These are phyloP conservation scores for Hylaea fasciaria DNA, from an alignment of 2,888 invertebrate genomes.

Conservation along the genomic window DNA sequence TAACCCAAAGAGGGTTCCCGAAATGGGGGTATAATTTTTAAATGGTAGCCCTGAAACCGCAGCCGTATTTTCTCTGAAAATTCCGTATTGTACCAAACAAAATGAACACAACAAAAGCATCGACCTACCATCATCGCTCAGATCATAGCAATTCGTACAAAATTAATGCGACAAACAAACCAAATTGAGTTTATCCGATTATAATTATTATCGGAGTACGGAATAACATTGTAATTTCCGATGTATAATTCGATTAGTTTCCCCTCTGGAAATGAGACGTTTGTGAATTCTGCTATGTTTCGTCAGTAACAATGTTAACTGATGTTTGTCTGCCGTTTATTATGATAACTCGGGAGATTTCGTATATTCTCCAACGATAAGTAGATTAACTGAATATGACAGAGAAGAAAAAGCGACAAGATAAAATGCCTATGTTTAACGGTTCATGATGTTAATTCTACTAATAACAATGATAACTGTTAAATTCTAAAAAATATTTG, in stretches of 20 bases:
- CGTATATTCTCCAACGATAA: conserved; percentile 5
- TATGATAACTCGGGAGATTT: conserved; percentile 27
- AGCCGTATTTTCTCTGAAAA: too few relatives aligned
- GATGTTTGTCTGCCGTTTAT: conserved; percentile 29
- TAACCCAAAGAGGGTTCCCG: too few relatives aligned
- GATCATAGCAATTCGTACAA: conserved; percentile 25
- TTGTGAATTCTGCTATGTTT: conserved; percentile 37
- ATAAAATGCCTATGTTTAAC: too few relatives aligned
- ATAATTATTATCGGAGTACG: conserved; percentile 50
- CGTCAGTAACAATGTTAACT: conserved; percentile 27
- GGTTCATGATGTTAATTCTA: too few relatives aligned
- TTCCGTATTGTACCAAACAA: too few relatives aligned
- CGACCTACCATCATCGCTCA: not conserved
- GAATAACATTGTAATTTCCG: conserved; percentile 45
- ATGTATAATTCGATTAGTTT: conserved; percentile 50
- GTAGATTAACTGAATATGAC: not conserved
- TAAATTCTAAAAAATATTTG: too few relatives aligned
- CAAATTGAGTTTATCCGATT: conserved; percentile 51
- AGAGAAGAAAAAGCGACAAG: not conserved
- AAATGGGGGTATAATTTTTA: too few relatives aligned
- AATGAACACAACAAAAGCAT: too few relatives aligned
- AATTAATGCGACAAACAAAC: conserved; percentile 54
- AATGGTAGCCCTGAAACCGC: too few relatives aligned
- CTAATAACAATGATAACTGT: too few relatives aligned
- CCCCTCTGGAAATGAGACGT: conserved; percentile 43